phyloP scores from a whole-genome alignment of 2,888 invertebrate genomes.

The Stegana nigrithorax region DNA sequence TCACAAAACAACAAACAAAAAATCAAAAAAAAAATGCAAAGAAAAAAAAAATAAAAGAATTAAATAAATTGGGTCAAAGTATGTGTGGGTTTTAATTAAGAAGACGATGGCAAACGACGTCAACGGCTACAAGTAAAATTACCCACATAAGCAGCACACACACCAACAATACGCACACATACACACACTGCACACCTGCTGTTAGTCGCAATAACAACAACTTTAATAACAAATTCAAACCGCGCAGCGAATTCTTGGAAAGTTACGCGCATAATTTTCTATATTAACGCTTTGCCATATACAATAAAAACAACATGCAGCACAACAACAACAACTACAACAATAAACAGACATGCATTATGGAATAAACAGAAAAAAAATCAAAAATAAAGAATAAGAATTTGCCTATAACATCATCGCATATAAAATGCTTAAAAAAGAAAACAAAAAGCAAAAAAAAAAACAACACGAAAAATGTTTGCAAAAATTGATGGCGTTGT shows the following conservation, averaged over 20 bases:
- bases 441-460: conserved; percentile 27
- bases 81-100: conserved; percentile 55
- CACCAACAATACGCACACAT: too few species aligned
- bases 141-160: too few species aligned
- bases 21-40: too few species aligned
- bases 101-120: conserved; percentile 31
- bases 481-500: conserved; percentile 52
- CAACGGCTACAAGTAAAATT: too few species aligned
- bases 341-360: conserved; percentile 1
- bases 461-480: conserved; percentile 39
- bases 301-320: conserved; percentile 4
- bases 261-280: conserved; percentile 18
- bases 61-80: conserved; percentile 49
- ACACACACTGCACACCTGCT: conserved; percentile 30
- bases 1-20: not conserved
- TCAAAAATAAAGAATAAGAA: conserved; percentile 11
- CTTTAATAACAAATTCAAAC: not conserved
- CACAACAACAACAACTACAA: conserved; percentile 12
- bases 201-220: too few species aligned
- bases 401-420: not conserved
- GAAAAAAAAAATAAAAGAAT: not conserved
- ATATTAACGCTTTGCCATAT: conserved; percentile 17
- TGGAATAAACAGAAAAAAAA: not conserved
- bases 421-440: conserved; percentile 27
- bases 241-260: not conserved